Base-by-base conservation (phyloP, 2,888 invertebrate species). In the Spodoptera picta region DNA sequence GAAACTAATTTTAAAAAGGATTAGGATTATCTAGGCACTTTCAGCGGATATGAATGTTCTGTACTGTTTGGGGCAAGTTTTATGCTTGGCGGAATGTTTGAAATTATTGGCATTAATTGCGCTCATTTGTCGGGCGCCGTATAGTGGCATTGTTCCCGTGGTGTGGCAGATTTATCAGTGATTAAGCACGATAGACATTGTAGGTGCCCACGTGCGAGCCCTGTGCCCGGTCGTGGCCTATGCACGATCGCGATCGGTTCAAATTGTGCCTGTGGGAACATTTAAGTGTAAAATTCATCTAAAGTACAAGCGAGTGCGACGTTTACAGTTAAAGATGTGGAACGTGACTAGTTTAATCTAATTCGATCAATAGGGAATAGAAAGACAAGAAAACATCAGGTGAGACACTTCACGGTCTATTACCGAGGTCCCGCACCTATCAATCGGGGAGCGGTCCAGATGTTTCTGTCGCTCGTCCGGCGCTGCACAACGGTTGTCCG, bases 91-190 rank as follows among this genome's bases (percentile, higher is more conserved):
- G 65, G 68, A 65, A 69, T 68, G 69, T 81, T 84, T 77, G 66
- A 79, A 80, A 81, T 83, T 86, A 85, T 87, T 88, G 85, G 83
- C 87, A 88, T 87, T 91, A 91, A 91, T 90, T 92, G 84, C 81
- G 79, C 77, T 88, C 86, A 88, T 91, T 91, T 90, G 85, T 91
- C 83, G 86, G 79, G 77, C 84, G 80, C 84, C 79, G 82, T 66
- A n/a, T n/a, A 87, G 84, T 83, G 83, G 90, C 83, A 91, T 92
- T 92, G 90, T 90, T 92, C 88, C 81, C 83, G 81, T 81, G 79
- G 53, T 73, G 81, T 79, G 77, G 80, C 72, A 86, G 87, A 88
- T 78, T 82, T 90, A 91, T 91, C 90, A 86, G 85, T 84, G 89
- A 91, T 91, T 87, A 87, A 87, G 83, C 81, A 81, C 86, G 87